These are phyloP conservation scores for Hydrolagus affinis DNA, from an alignment of 2,113 vertebrate species.

Conservation along the genomic window DNA sequence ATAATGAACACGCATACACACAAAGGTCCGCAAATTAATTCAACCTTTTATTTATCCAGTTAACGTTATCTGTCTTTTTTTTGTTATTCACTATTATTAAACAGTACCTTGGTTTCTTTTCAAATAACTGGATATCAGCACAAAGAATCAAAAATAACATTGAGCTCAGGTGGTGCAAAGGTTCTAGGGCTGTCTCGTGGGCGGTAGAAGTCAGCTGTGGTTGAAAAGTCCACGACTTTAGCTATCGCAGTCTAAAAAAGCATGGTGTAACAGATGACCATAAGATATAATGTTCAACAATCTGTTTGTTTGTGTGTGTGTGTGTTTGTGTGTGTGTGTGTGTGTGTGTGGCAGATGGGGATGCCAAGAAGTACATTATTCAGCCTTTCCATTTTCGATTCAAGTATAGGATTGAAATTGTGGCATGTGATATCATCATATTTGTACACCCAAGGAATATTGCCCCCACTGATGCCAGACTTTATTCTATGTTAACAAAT, in stretches of 20 bases:
- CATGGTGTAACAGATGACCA: neutral
- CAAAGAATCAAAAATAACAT: neutral
- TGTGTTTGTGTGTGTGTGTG: neutral
- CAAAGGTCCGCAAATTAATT: neutral
- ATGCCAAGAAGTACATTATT: neutral
- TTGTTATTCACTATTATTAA: neutral
- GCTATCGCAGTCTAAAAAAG: neutral
- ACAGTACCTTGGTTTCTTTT: neutral
- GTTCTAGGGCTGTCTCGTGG: neutral
- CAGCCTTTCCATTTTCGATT: neutral
- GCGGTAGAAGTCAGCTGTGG: neutral
- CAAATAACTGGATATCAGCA: neutral
- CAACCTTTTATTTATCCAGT: neutral
- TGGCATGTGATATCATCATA: no score
- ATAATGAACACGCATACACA: neutral
- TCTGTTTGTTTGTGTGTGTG: neutral
- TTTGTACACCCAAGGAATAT: neutral
- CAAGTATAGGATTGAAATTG: neutral
- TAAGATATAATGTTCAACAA: neutral
- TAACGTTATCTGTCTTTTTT: neutral
- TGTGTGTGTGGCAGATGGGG: neutral
- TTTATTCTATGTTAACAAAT: neutral
- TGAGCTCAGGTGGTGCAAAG: neutral
- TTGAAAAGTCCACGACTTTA: neutral
- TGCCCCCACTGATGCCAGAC: neutral